These are phyloP conservation scores for Sinocyclocheilus anophthalmus DNA, from an alignment of 2,113 vertebrate genomes.

Conservation along the genomic window DNA sequence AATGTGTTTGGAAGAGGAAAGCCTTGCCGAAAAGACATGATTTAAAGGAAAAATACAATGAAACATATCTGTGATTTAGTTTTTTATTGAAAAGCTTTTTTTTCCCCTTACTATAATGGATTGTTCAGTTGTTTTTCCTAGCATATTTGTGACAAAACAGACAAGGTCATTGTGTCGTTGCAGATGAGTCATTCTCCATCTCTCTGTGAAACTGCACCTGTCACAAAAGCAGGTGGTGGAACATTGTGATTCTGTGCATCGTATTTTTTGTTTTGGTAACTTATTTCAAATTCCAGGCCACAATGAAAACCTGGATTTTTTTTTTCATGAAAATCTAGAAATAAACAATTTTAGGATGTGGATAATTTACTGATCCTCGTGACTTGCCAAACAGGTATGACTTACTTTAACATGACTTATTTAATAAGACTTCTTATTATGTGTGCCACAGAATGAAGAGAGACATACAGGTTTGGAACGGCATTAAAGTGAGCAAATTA, in stretches of 20 bases:
- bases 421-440: neutral
- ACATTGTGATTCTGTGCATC: neutral
- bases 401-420: too few species aligned
- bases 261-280: neutral
- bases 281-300: neutral
- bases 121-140: neutral
- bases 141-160: slow-evolving; percentile 5
- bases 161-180: neutral
- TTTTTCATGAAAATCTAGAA: neutral
- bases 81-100: neutral
- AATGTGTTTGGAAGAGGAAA: neutral
- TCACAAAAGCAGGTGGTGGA: neutral
- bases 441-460: neutral
- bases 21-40: too few species aligned
- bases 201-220: slow-evolving; percentile 7
- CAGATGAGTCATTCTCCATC: neutral
- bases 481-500: neutral
- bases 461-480: neutral
- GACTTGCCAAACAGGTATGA: neutral
- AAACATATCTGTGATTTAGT: neutral
- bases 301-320: neutral
- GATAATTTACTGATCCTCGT: neutral
- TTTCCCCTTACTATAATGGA: neutral
- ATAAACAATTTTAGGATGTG: neutral
- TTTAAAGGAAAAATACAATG: neutral